Evolutionary conservation across 2,113 vertebrate genomes (phyloP).

Genomic region (Amblyopsis rosae): DNA sequence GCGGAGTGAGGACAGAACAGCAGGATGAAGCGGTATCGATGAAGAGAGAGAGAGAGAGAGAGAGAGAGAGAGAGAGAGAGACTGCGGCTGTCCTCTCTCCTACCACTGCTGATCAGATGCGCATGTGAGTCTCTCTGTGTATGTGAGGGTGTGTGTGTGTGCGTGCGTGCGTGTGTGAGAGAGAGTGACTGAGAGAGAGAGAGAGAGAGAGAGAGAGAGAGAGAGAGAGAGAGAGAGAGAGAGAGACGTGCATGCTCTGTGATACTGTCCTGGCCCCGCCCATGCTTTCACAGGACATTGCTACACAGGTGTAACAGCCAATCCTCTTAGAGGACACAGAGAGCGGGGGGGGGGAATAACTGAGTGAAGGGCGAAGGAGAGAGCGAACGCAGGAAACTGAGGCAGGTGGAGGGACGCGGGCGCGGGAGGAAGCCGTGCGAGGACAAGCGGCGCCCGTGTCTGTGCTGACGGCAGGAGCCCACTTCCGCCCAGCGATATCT

Average conservation of each 20-base stretch:
- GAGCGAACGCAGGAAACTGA: too few relatives aligned
- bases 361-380: too few relatives aligned
- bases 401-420: too few relatives aligned
- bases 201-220: too few relatives aligned
- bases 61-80: neutral
- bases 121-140: neutral
- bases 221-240: conserved; percentile 4
- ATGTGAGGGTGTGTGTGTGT: too few relatives aligned
- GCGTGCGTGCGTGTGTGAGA: too few relatives aligned
- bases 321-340: conserved; percentile 70
- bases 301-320: conserved; percentile 74
- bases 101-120: neutral
- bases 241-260: conserved; percentile 32
- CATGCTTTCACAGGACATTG: conserved; percentile 68
- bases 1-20: conserved; percentile 61
- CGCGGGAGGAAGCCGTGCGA: too few relatives aligned
- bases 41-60: neutral
- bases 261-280: conserved; percentile 63
- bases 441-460: too few relatives aligned
- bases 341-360: conserved; percentile 38
- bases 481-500: too few relatives aligned
- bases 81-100: neutral
- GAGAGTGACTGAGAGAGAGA: too few relatives aligned
- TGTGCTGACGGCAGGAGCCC: too few relatives aligned
- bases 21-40: conserved; percentile 43